Evolutionary conservation across 2,113 vertebrate species (phyloP), one percentile per base, ranked within the genome.

Genomic region (Aix galericulata): DNA sequence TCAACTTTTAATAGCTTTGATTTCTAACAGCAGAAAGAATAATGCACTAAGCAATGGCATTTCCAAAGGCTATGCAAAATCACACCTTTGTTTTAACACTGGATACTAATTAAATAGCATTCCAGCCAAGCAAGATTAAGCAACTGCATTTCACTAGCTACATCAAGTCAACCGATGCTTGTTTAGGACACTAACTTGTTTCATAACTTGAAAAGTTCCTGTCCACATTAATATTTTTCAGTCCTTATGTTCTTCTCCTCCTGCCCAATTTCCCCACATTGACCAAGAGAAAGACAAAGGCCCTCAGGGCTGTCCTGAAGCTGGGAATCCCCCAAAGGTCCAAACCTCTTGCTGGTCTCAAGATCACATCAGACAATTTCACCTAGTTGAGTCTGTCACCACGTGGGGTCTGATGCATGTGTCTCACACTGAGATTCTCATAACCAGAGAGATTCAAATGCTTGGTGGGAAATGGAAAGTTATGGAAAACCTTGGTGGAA

Each of bases 21-120:
- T 93, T 89, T 91, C 68, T 88, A 88, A 42, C 42, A 88, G 75
- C 29, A 88, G 60, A 91, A 86, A 59, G 68, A 81, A 26, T 59
- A 91, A 66, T 1, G 1, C 32, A 63, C 26, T 67, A 75, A 81
- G 40, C 31, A 75, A 46, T 32, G 64, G 63, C 69, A 64, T 93
- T 93, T 96, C 73, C 78, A 90, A 93, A 93, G 68, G 56, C 72
- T 72, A 38, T 72, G 64, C 23, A 77, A 90, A 88, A 91, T 59
- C 23, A 6, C 20, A 86, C 29, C 60, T 90, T 86, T 80, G 55
- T 91, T 95, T 94, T 83, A 82, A 64, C 22, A 68, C 59, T 53
- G 32, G 29, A 68, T 63, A 31, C 12, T 63, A 83, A 88, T 86
- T 78, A 90, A 80, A 75, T 31, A 86, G 32, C 11, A 48, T 88